A percentile compares a stretch with the other conserved stretches of the same genome.
These are phyloP conservation scores for Holothuria scabra DNA, from an alignment of 53 echinoderm and acorn worm species.

Conservation along the genomic window DNA sequence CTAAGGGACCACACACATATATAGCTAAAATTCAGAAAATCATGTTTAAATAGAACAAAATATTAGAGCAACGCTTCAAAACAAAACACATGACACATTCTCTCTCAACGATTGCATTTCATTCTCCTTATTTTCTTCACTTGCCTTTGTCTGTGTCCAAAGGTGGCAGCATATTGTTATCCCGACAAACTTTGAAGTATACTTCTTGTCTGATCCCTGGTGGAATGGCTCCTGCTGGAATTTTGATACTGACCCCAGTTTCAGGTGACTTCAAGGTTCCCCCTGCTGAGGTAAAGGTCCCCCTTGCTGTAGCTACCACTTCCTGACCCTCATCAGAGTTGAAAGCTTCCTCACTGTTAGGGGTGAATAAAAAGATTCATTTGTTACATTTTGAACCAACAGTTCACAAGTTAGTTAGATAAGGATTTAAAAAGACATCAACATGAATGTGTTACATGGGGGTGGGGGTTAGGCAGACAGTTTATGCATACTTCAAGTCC, in stretches of 20 bases:
- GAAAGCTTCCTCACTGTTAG: constrained; percentile 76
- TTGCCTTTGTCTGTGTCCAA: constrained; percentile 90
- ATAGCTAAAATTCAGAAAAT: too few species aligned
- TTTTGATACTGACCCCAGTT: constrained; percentile 92
- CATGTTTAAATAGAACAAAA: too few species aligned
- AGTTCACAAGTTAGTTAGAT: too few species aligned
- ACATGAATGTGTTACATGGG: too few species aligned
- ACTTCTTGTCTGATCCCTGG: constrained; percentile 81
- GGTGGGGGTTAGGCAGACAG: too few species aligned
- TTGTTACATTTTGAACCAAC: neutral
- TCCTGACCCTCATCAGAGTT: constrained; percentile 92
- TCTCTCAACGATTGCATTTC: neutral
- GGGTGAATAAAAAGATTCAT: too few species aligned
- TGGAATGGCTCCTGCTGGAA: constrained; percentile 92
- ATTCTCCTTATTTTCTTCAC: neutral
- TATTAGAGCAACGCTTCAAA: too few species aligned
- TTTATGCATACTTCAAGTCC: too few species aligned
- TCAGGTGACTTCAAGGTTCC: constrained; percentile 76
- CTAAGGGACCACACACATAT: too few species aligned
- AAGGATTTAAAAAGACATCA: too few species aligned
- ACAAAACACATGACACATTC: too few species aligned
- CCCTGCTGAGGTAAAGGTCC: constrained; percentile 76
- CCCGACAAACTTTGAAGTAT: constrained; percentile 95
- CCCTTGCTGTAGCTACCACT: constrained; percentile 84
- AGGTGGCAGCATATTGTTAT: constrained; percentile 94